phyloP scores from a whole-genome alignment of 1,140 invertebrate species.

The Myzus persicae region DNA sequence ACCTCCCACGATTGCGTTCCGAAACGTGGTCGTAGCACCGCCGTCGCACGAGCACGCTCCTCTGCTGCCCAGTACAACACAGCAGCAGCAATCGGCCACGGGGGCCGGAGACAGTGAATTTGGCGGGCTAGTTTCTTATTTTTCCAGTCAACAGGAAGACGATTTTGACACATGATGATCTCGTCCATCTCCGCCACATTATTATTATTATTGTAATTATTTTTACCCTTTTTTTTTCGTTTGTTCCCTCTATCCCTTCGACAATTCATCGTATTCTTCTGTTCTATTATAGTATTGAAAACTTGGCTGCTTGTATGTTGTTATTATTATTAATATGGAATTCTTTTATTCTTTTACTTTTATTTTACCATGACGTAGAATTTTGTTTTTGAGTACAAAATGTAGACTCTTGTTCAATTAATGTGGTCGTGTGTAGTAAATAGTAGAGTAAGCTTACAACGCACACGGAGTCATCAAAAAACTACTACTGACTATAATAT shows the following conservation, averaged over 20 bases:
- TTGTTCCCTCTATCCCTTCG: neutral
- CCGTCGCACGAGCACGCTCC: neutral
- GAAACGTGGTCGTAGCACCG: neutral
- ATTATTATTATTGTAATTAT: neutral
- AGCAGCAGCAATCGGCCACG: neutral
- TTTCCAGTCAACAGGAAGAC: constrained; percentile 83
- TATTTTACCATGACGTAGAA: neutral
- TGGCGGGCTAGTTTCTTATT: constrained; percentile 86
- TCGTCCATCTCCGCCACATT: neutral
- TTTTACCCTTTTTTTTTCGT: neutral
- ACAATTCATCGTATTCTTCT: neutral
- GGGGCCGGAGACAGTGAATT: constrained; percentile 70
- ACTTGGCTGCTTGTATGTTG: neutral
- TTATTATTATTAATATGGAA: neutral
- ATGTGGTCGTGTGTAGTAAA: neutral
- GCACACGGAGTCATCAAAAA: neutral
- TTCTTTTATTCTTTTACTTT: neutral
- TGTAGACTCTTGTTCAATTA: too few relatives aligned
- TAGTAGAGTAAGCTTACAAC: neutral
- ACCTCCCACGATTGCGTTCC: neutral
- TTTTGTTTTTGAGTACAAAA: neutral
- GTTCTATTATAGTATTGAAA: neutral
- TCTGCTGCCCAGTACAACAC: neutral
- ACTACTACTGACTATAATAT: neutral
- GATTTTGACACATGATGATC: constrained; percentile 61